Evolutionary conservation across 2,888 invertebrate genomes (phyloP), one percentile per base, ranked within the genome.

Genomic region (Lochmaea capreae): DNA sequence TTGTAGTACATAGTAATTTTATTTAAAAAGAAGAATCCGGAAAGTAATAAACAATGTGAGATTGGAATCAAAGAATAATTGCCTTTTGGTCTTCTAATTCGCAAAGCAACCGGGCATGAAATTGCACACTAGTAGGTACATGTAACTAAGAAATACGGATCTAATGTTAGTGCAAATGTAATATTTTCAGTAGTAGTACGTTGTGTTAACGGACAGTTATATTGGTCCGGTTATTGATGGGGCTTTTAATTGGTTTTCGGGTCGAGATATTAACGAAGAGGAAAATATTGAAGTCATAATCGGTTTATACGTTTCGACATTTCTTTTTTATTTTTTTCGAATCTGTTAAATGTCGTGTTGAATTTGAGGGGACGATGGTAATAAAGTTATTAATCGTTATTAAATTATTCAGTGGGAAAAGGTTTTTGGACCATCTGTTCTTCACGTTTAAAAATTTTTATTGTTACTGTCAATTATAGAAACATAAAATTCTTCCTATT

Each of bases 141-240:
- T 83, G 82, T 82, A 82, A 81, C 82, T 78, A 82, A 83, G 82
- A 83, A 82, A 82, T 83, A 83, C 81, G 82, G 81, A 75, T 76
- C 79, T 78, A 81, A 83, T 83, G 83, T 83, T 83, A 84, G 84
- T 84, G 83, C 83, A 83, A 84, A 85, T 84, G 83, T 84, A 82
- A 84, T 84, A 85, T 82, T 84, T 84, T 79, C 46, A 39, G 8
- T 79, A 76, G 81, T 82, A 81, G 83, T 83, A 84, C 84, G 83
- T 84, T 83, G 82, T 82, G 80, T 81, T 82, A 75, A 9, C 33
- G 80, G 82, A 81, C 83, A 82, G 83, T 83, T 84, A 84, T 83
- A 85, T 85, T 82, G 82, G 83, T 76, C 76, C 73, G 78, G 81
- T 83, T 84, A 84, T 83, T 81, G 83, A 84, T 85, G 84, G 79